Conservation (phyloP, 2,888 invertebrate species). For the Dolichomitus sp. region DNA sequence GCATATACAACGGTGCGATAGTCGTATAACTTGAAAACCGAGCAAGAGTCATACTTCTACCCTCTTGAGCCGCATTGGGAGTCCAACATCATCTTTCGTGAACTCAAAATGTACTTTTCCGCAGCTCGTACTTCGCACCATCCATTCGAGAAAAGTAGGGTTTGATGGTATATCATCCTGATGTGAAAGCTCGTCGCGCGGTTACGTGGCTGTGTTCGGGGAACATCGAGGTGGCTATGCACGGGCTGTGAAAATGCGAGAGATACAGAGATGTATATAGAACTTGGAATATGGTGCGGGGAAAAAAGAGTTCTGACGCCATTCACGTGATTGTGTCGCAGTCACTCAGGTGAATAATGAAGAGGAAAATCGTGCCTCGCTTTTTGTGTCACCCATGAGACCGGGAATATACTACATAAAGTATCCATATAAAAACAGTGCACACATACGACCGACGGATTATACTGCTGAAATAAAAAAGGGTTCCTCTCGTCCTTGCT, state of each 20-base stretch:
- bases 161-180: constrained; percentile 65
- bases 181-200: constrained; percentile 63
- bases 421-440: not conserved
- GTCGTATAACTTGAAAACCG: constrained; percentile 28
- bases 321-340: constrained; percentile 54
- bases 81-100: constrained; percentile 32
- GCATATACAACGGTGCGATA: not conserved
- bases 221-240: constrained; percentile 11
- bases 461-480: constrained; percentile 23
- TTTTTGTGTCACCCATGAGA: constrained; percentile 33
- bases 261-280: constrained; percentile 27
- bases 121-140: constrained; percentile 45
- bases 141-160: constrained; percentile 67
- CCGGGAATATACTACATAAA: not conserved
- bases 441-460: not conserved
- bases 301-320: constrained; percentile 40
- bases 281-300: constrained; percentile 41
- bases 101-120: constrained; percentile 61
- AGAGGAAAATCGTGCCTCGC: constrained; percentile 34
- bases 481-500: not conserved
- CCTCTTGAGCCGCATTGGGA: constrained; percentile 19
- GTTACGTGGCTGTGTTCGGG: constrained; percentile 40
- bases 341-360: constrained; percentile 39
- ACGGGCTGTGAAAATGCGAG: not conserved
- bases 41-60: constrained; percentile 30